phyloP scores from a whole-genome alignment of 2,797 vertebrate genomes.

The Phyllotis vaccarum region DNA sequence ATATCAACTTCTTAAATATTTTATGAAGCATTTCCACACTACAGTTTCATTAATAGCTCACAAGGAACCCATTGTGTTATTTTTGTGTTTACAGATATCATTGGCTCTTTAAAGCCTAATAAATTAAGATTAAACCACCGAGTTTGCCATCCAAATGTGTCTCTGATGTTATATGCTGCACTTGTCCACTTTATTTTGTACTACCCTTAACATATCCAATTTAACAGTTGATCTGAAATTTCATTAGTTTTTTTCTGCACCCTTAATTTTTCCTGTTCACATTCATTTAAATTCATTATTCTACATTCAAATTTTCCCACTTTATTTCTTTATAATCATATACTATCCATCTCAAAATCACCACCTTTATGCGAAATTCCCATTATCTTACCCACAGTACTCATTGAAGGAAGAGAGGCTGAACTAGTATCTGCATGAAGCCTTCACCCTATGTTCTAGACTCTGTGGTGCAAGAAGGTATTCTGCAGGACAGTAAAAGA shows the following conservation, averaged over 20 bases:
- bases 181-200: background rate
- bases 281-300: background rate
- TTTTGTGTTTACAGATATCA: constrained; percentile 29
- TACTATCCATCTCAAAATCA: background rate
- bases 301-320: background rate
- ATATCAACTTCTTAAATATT: constrained; percentile 53
- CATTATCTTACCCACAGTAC: background rate
- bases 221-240: background rate
- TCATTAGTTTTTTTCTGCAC: constrained; percentile 24
- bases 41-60: constrained; percentile 45
- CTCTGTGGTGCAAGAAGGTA: background rate
- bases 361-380: background rate
- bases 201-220: background rate
- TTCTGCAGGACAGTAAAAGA: background rate
- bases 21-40: constrained; percentile 20
- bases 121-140: constrained; percentile 10
- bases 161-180: background rate
- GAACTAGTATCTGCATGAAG: background rate
- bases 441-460: background rate
- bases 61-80: constrained; percentile 2
- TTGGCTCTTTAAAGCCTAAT: constrained; percentile 17
- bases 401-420: background rate
- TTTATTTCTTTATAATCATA: constrained; percentile 20
- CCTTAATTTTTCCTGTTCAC: constrained; percentile 41
- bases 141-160: background rate